phyloP scores from a whole-genome alignment of 2,797 vertebrate species.

The Remorina albescens region DNA sequence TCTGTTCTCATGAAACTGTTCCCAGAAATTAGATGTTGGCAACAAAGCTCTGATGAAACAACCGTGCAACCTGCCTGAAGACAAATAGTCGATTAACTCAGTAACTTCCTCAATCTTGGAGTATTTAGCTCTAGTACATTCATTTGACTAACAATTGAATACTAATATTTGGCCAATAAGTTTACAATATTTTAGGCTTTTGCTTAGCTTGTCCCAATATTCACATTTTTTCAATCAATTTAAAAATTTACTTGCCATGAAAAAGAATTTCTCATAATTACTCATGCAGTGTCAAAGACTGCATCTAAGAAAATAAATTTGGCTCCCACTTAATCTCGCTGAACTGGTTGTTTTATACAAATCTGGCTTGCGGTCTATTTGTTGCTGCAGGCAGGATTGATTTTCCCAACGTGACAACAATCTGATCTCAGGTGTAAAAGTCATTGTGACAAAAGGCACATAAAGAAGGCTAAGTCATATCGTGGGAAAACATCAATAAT shows the following conservation, averaged over 20 bases:
- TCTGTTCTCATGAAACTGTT: too few species aligned
- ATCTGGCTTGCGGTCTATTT: slow-evolving; percentile 72
- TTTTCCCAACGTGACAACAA: slow-evolving; percentile 81
- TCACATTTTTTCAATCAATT: not conserved
- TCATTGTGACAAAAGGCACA: slow-evolving; percentile 75
- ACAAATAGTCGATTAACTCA: not conserved
- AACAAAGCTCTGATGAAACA: not conserved
- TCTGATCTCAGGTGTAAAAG: slow-evolving; percentile 68
- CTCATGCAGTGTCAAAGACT: not conserved
- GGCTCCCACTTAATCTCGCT: slow-evolving; percentile 74
- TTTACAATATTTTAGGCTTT: not conserved
- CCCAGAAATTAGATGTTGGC: not conserved
- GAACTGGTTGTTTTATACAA: slow-evolving; percentile 55
- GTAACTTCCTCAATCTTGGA: not conserved
- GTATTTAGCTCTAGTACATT: not conserved
- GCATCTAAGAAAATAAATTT: slow-evolving; percentile 62
- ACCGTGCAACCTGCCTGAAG: not conserved
- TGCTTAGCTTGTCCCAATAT: not conserved
- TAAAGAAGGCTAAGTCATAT: slow-evolving; percentile 67
- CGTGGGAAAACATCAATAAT: slow-evolving; percentile 82
- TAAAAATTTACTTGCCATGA: not conserved
- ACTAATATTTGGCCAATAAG: not conserved
- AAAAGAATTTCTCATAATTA: not conserved
- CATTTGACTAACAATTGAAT: too few species aligned
- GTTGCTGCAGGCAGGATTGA: slow-evolving; percentile 68